phyloP scores from a whole-genome alignment of 1,140 invertebrate genomes.

The Scylla paramamosain region DNA sequence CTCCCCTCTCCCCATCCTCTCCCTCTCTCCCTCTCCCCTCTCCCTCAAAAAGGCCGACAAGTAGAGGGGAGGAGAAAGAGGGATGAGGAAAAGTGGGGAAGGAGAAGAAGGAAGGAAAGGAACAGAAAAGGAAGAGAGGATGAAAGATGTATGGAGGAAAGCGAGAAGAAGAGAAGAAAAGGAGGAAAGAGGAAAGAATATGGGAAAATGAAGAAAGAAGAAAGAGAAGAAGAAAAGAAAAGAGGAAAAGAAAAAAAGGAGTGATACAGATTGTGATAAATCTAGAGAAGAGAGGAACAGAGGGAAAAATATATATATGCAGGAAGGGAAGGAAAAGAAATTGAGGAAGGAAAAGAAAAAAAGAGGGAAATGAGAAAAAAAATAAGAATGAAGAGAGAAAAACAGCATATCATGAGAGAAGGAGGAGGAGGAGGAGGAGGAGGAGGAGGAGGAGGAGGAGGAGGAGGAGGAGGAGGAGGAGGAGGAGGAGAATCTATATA shows the following conservation, averaged over 20 bases:
- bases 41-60: background rate
- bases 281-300: background rate
- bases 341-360: too few relatives aligned
- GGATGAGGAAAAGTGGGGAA: background rate
- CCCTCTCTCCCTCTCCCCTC: background rate
- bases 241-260: background rate
- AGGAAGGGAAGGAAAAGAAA: too few relatives aligned
- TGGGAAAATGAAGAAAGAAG: too few relatives aligned
- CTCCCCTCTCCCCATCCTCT: background rate
- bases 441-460: too few relatives aligned
- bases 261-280: background rate
- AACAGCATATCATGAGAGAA: background rate
- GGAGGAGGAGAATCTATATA: too few relatives aligned
- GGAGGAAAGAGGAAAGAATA: background rate
- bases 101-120: background rate
- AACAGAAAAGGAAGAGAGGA: too few relatives aligned
- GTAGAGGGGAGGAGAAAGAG: background rate
- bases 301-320: background rate
- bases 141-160: background rate
- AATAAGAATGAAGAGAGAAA: background rate
- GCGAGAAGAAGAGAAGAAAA: background rate
- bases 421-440: background rate
- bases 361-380: too few relatives aligned
- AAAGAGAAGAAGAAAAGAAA: background rate
- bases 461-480: too few relatives aligned